These are phyloP conservation scores for Diplolepis rosae DNA, from an alignment of 2,888 invertebrate species.

Conservation along the genomic window DNA sequence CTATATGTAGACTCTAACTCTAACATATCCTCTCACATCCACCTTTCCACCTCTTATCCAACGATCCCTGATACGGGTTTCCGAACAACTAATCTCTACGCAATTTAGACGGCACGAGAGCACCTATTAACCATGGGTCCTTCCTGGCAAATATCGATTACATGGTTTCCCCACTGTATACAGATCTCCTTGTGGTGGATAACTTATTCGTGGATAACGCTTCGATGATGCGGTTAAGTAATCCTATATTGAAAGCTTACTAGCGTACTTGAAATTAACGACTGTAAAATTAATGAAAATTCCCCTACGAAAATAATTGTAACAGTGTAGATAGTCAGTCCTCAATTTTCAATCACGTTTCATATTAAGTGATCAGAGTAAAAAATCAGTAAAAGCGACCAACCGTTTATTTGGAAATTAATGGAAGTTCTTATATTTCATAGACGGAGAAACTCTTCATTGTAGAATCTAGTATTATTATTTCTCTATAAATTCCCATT, in stretches of 20 bases:
- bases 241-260: constrained; percentile 35
- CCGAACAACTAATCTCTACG: constrained; percentile 52
- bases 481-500: no score
- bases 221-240: constrained; percentile 39
- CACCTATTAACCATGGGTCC: constrained; percentile 55
- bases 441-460: no score
- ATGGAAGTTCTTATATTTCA: no score
- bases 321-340: no score
- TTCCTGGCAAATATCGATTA: constrained; percentile 36
- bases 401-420: no score
- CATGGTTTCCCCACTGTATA: constrained; percentile 16
- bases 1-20: constrained; percentile 33
- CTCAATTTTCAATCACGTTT: no score
- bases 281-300: no score
- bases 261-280: neutral
- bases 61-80: constrained; percentile 24
- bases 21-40: constrained; percentile 27
- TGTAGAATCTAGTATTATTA: no score
- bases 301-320: no score
- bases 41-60: constrained; percentile 22
- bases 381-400: no score
- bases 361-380: no score
- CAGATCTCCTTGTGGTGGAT: constrained; percentile 27
- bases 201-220: constrained; percentile 41
- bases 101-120: constrained; percentile 65